phyloP scores from a whole-genome alignment of 2,113 vertebrate genomes.

The Thalassoma bifasciatum region DNA sequence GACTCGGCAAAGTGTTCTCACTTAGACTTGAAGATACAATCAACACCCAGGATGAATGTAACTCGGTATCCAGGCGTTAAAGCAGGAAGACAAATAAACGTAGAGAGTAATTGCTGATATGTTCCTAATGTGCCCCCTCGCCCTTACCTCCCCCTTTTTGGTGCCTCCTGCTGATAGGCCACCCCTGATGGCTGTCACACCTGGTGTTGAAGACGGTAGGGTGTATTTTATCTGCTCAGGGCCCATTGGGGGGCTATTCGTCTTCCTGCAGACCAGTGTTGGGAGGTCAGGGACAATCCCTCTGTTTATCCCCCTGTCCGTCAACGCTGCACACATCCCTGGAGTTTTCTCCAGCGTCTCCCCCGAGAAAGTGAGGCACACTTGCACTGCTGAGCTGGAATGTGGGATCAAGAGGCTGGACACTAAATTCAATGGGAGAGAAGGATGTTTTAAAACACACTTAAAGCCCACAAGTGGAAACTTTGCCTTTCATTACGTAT shows the following conservation, averaged over 20 bases:
- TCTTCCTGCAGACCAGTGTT: constrained; percentile 78
- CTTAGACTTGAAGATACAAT: constrained; percentile 66
- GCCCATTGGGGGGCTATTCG: constrained; percentile 79
- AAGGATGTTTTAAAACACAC: constrained; percentile 24
- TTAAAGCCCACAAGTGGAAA: constrained; percentile 8
- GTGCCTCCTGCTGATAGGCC: constrained; percentile 82
- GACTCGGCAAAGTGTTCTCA: constrained; percentile 67
- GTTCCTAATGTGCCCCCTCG: constrained; percentile 84
- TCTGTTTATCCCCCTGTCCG: constrained; percentile 82
- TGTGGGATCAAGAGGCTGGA: constrained; percentile 47
- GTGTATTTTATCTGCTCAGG: constrained; percentile 85
- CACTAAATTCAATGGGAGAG: constrained; percentile 27
- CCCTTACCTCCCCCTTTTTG: constrained; percentile 69
- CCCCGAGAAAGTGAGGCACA: constrained; percentile 73
- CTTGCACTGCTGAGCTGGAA: constrained; percentile 50
- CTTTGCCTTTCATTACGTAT: constrained; percentile 1
- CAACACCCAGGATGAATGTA: constrained; percentile 72
- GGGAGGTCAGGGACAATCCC: constrained; percentile 80
- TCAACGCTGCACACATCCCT: constrained; percentile 78
- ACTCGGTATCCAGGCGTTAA: constrained; percentile 77
- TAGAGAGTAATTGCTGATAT: constrained; percentile 84
- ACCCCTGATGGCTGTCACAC: constrained; percentile 85
- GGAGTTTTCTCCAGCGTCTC: constrained; percentile 65
- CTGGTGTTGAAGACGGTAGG: constrained; percentile 83
- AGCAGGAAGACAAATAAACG: constrained; percentile 83